Percentiles rank a stretch among this genome's conserved stretches.
These are phyloP conservation scores for Eupithecia centaureata DNA, from an alignment of 2,888 invertebrate species.

Conservation along the genomic window DNA sequence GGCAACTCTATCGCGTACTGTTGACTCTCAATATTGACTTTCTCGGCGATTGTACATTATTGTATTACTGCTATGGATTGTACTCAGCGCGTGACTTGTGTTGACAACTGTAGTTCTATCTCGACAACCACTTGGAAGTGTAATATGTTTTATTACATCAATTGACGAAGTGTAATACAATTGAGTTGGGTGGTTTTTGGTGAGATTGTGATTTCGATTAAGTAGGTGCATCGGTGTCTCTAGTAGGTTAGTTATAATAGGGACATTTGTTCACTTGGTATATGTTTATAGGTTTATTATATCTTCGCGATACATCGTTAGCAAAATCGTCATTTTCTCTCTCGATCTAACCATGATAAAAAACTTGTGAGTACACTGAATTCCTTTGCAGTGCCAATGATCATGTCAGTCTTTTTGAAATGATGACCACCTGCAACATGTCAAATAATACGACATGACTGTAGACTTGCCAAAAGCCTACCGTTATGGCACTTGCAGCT, in stretches of 20 bases:
- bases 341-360: neutral
- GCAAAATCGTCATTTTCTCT: neutral
- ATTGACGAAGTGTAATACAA: conserved; percentile 20
- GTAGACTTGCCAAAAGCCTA: conserved; percentile 45
- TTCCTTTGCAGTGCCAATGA: neutral
- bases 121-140: conserved; percentile 62
- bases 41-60: conserved; percentile 63
- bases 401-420: neutral
- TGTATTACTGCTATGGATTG: conserved; percentile 82
- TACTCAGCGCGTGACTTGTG: conserved; percentile 80
- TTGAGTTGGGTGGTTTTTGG: conserved; percentile 16
- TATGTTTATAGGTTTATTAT: neutral
- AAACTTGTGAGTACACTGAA: neutral
- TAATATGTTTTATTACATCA: conserved; percentile 48
- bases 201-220: conserved; percentile 4
- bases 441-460: conserved; percentile 60
- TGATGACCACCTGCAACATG: conserved; percentile 11
- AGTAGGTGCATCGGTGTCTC: neutral
- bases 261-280: neutral
- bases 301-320: neutral
- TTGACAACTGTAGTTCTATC: conserved; percentile 70
- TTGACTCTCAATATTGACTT: conserved; percentile 82
- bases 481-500: conserved; percentile 33
- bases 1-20: conserved; percentile 67
- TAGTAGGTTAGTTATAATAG: neutral